Evolutionary conservation across 2,888 invertebrate species (phyloP).

Genomic region (Acronicta psi): DNA sequence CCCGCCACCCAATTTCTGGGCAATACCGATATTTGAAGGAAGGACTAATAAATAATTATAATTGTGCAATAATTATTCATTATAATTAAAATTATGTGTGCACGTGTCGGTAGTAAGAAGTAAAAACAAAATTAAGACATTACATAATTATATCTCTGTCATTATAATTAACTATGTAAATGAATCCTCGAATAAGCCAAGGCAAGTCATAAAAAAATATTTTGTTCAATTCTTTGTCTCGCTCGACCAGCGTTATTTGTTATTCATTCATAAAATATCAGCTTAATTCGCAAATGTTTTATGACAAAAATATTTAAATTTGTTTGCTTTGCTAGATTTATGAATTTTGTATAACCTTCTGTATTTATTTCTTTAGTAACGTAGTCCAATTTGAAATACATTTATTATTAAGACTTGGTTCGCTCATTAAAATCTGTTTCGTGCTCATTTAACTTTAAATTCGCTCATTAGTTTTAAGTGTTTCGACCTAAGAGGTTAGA

Average conservation of each 20-base stretch:
- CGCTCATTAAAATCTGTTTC: background rate
- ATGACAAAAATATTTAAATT: conserved; percentile 14
- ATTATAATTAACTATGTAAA: background rate
- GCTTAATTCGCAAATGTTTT: conserved; percentile 9
- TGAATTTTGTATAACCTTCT: conserved; percentile 21
- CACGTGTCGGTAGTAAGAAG: too few species aligned
- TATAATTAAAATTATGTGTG: too few species aligned
- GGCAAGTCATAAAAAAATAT: too few species aligned
- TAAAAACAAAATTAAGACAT: too few species aligned
- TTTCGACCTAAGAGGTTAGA: background rate
- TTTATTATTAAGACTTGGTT: background rate
- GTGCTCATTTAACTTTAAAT: background rate
- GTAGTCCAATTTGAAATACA: background rate
- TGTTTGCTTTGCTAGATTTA: conserved; percentile 13
- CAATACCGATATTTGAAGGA: too few species aligned
- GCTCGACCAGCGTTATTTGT: background rate
- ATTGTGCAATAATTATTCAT: too few species aligned
- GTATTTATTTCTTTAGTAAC: conserved; percentile 2
- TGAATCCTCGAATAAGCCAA: too few species aligned
- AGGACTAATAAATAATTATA: too few species aligned
- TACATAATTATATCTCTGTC: background rate
- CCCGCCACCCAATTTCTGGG: too few species aligned
- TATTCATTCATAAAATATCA: background rate
- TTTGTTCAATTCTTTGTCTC: background rate
- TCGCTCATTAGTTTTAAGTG: background rate